A percentile compares a stretch with the other conserved stretches of the same genome.
phyloP scores from a whole-genome alignment of 1,140 invertebrate species.

The Caenorhabditis latens region DNA sequence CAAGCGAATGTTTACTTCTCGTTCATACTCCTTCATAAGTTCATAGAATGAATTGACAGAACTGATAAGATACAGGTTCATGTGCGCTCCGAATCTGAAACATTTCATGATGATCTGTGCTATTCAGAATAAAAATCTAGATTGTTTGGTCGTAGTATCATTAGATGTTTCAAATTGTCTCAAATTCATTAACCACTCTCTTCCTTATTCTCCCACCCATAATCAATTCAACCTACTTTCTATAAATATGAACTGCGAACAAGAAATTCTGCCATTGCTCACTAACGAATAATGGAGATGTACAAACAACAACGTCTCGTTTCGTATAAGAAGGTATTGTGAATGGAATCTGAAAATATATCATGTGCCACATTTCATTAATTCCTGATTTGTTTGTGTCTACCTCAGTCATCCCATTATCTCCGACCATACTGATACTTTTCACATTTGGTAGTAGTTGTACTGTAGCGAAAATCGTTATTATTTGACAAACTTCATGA shows the following conservation, averaged over 20 bases:
- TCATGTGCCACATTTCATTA: background rate
- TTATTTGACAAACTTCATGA: slow-evolving; percentile 39
- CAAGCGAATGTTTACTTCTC: background rate
- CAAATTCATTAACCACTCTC: background rate
- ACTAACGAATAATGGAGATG: slow-evolving; percentile 27
- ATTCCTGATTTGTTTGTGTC: background rate
- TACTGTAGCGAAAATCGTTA: slow-evolving; percentile 26
- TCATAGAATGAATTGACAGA: slow-evolving; percentile 30
- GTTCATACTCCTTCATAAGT: slow-evolving; percentile 39
- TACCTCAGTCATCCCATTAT: slow-evolving; percentile 24
- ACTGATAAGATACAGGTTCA: slow-evolving; percentile 34
- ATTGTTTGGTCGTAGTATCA: too few relatives aligned
- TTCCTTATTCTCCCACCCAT: background rate
- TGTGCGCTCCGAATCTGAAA: slow-evolving; percentile 31
- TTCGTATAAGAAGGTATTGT: slow-evolving; percentile 31
- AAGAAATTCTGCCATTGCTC: slow-evolving; percentile 49
- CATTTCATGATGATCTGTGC: background rate
- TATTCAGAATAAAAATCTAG: too few relatives aligned
- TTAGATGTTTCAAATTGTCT: too few relatives aligned
- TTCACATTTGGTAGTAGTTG: slow-evolving; percentile 25
- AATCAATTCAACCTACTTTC: background rate
- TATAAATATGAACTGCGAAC: slow-evolving; percentile 41
- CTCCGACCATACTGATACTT: slow-evolving; percentile 22
- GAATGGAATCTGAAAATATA: slow-evolving; percentile 39
- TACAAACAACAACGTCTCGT: slow-evolving; percentile 36